Evolutionary conservation across 2,113 vertebrate genomes (phyloP).

Genomic region (Gyps fulvus): DNA sequence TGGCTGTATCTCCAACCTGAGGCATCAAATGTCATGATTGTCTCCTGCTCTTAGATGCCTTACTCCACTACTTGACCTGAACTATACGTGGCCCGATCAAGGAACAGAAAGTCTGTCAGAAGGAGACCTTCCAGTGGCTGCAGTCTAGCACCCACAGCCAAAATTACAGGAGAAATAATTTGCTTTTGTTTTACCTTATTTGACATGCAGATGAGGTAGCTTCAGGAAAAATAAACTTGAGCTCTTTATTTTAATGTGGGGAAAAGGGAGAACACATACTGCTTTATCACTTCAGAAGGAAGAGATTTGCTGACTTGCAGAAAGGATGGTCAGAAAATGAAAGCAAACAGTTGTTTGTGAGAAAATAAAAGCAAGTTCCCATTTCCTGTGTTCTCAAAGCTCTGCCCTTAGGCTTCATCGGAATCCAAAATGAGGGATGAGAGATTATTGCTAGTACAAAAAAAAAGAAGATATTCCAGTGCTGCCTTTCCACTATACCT

Average conservation of each 20-base stretch:
- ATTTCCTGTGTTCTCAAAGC: not conserved
- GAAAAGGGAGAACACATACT: not conserved
- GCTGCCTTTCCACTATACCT: not conserved
- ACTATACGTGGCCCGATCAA: not conserved
- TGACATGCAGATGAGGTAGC: not conserved
- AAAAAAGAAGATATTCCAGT: not conserved
- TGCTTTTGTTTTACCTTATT: not conserved
- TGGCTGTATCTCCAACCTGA: not conserved
- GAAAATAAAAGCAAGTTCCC: not conserved
- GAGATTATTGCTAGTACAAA: not conserved
- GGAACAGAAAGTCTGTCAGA: not conserved
- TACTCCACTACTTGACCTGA: not conserved
- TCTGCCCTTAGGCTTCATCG: rapidly evolving
- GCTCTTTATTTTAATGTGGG: not conserved
- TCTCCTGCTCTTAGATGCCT: not conserved
- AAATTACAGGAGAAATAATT: not conserved
- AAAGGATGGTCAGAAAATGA: not conserved
- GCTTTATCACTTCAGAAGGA: not conserved
- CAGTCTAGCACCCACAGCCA: not conserved
- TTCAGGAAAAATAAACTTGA: not conserved
- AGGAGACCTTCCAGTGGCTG: not conserved
- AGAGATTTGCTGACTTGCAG: not conserved
- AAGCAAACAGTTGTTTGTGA: not conserved
- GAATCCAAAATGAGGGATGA: not conserved
- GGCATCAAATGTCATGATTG: not conserved